A percentile compares a stretch with the other conserved stretches of the same genome.
phyloP scores from a whole-genome alignment of 2,888 invertebrate genomes.

The Drosophila borborema region DNA sequence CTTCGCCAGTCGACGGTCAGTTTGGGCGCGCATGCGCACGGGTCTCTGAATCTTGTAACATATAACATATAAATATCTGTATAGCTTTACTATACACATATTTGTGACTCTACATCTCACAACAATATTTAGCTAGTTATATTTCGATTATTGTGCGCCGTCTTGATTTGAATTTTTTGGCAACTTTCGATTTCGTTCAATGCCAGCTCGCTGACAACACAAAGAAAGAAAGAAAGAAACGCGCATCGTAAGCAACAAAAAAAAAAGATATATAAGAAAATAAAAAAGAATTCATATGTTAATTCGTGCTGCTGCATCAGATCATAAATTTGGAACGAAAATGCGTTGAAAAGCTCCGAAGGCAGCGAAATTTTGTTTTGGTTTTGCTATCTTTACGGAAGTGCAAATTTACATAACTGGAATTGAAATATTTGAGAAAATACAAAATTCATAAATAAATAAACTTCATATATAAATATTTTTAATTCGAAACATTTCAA shows the following conservation, averaged over 20 bases:
- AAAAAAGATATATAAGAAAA: background rate
- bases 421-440: slow-evolving; percentile 31
- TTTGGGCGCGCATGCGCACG: slow-evolving; percentile 84
- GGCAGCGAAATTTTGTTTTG: slow-evolving; percentile 49
- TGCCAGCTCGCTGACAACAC: slow-evolving; percentile 20
- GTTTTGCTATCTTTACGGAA: slow-evolving; percentile 51
- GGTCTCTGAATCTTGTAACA: slow-evolving; percentile 31
- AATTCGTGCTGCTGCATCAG: slow-evolving; percentile 48
- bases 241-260: slow-evolving; percentile 22
- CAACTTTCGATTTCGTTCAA: slow-evolving; percentile 82
- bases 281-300: slow-evolving; percentile 50
- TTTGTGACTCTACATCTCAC: too few relatives aligned
- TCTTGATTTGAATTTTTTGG: slow-evolving; percentile 48
- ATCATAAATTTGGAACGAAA: slow-evolving; percentile 45
- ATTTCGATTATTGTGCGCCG: slow-evolving; percentile 15
- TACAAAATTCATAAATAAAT: slow-evolving; percentile 24
- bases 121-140: slow-evolving; percentile 19
- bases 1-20: slow-evolving; percentile 84
- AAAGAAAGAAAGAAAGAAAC: slow-evolving; percentile 21
- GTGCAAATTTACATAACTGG: slow-evolving; percentile 57
- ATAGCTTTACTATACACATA: background rate
- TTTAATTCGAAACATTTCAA: slow-evolving; percentile 11
- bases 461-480: slow-evolving; percentile 21
- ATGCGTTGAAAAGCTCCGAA: slow-evolving; percentile 60
- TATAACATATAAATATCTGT: background rate